A percentile compares a stretch with the other conserved stretches of the same genome.
Evolutionary conservation across 2,113 vertebrate genomes (phyloP).

Genomic region (Callipepla squamata): DNA sequence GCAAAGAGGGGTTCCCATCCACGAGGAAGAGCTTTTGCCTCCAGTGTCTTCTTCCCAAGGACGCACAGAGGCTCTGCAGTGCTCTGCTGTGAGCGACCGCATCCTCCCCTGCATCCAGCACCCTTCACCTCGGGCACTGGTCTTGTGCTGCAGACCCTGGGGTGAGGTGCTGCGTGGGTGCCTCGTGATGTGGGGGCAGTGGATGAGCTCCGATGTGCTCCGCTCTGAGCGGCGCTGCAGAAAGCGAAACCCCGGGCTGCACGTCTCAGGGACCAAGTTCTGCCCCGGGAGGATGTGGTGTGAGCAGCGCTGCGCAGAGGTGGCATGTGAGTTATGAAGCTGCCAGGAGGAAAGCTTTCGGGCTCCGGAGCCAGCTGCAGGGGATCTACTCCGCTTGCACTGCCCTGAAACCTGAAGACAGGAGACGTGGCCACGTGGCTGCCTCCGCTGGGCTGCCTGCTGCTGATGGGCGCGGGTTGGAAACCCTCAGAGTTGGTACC

Average conservation of each 20-base stretch:
- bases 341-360: neutral
- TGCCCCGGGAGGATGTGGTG: neutral
- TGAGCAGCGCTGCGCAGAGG: neutral
- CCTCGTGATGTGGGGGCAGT: no score
- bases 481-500: neutral
- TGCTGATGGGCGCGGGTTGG: neutral
- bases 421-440: fast-evolving
- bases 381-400: neutral
- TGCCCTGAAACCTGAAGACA: neutral
- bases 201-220: neutral
- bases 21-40: neutral
- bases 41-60: neutral
- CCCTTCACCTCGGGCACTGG: neutral
- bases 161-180: neutral
- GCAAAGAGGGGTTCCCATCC: neutral
- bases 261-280: neutral
- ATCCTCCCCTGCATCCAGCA: neutral
- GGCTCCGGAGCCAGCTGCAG: neutral
- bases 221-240: neutral
- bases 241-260: neutral
- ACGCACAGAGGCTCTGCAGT: no score
- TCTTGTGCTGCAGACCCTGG: no score
- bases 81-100: no score
- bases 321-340: neutral
- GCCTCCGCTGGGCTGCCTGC: neutral